A percentile compares a stretch with the other conserved stretches of the same genome.
phyloP scores from a whole-genome alignment of 2,113 vertebrate genomes.

The Barnardius zonarius region DNA sequence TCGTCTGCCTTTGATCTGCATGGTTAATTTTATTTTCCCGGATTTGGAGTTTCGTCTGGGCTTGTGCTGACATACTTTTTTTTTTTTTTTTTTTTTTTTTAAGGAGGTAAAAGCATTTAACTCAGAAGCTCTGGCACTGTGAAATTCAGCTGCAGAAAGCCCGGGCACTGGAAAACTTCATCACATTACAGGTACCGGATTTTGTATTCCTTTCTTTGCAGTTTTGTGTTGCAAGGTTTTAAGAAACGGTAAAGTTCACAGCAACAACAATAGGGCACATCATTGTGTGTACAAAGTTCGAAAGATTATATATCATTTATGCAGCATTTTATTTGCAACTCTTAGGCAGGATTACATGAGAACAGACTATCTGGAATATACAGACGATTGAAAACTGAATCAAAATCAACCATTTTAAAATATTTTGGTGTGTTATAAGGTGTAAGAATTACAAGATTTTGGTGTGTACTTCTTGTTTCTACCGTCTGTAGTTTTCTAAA shows the following conservation, averaged over 20 bases:
- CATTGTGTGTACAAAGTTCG: neutral
- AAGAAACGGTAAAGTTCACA: neutral
- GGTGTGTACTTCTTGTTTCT: neutral
- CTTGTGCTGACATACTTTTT: slow-evolving; percentile 77
- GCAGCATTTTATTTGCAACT: slow-evolving; percentile 13
- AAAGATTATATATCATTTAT: neutral
- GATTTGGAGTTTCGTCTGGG: slow-evolving; percentile 77
- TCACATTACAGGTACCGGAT: slow-evolving; percentile 67
- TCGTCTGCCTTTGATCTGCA: slow-evolving; percentile 88
- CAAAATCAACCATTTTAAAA: neutral
- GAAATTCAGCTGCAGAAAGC: slow-evolving; percentile 56
- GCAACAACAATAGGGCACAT: neutral
- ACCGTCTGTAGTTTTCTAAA: neutral
- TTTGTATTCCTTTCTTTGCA: neutral
- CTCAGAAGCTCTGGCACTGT: slow-evolving; percentile 56
- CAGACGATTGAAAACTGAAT: neutral
- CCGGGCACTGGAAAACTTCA: slow-evolving; percentile 54
- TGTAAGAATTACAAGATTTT: neutral
- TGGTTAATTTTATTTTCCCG: slow-evolving; percentile 81
- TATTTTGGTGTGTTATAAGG: neutral
- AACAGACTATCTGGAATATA: neutral
- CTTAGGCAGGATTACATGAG: neutral
- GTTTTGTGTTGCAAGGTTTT: neutral
- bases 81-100: slow-evolving; percentile 33
- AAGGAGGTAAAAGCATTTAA: slow-evolving; percentile 64